Base-by-base conservation (phyloP, 2,113 vertebrate genomes). In the Gobio gobio region DNA sequence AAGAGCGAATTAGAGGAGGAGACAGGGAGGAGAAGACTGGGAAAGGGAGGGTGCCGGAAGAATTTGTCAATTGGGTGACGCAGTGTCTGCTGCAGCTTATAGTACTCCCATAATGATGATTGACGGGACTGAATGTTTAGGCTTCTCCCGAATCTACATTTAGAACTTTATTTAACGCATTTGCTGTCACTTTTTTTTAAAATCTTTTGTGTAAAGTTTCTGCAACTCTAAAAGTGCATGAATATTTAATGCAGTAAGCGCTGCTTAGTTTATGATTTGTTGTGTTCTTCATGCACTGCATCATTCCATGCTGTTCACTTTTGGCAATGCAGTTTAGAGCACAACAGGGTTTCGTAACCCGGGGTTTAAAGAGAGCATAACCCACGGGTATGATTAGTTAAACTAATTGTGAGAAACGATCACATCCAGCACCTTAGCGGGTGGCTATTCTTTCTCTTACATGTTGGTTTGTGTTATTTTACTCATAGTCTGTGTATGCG, bases 251-350 rank as follows among this genome's bases (percentile, higher is more conserved):
- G 29, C 58, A 18, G 54, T 59, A 59, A n/a, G 33, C 33, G 2
- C 33, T 78, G 76, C 54, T 78, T n/a, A 59, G 75, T 36, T n/a
- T 36, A n/a, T 78, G 76, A 78, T 40, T 78, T 29, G 51, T 77
- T 36, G 51, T 12, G 29, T 58, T 29, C 51, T 78, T 56, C 74
- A 54, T n/a, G 51, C 20, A 43, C 49, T 77, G 24, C 75, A 54
- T 56, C 47, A 49, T 56, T 77, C 16, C 75, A 77, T 29, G 14
- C 74, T 56, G 47, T 76, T 54, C 24, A 51, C 4, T 54, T 26
- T 33, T 56, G 74, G 7, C 74, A 76, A 26, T 54, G 24, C 24
- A 33, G 49, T 76, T 76, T 24, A 29, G 74, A 12, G 40, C 74
- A 56, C 16, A 76, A 54, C 49, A 77, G 51, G 74, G 24, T 77